Evolutionary conservation across 2,113 vertebrate genomes (phyloP).

Genomic region (Aix galericulata): DNA sequence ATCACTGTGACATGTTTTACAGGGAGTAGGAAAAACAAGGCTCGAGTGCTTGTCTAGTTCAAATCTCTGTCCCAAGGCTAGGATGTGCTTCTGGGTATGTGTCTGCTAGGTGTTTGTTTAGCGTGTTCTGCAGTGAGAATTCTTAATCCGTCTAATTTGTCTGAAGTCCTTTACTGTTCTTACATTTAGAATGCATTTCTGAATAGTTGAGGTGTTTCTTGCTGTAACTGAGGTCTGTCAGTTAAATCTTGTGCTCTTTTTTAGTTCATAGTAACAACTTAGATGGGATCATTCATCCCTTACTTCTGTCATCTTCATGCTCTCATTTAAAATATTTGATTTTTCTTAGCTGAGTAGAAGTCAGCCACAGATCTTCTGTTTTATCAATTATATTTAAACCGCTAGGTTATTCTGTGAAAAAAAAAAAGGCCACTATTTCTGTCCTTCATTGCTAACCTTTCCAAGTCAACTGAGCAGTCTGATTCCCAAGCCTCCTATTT

Average conservation of each 20-base stretch:
- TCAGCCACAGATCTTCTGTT: background rate
- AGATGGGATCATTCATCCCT: background rate
- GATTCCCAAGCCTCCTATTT: background rate
- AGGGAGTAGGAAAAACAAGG: background rate
- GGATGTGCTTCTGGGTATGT: background rate
- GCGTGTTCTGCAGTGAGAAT: background rate
- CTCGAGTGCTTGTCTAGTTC: background rate
- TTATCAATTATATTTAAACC: background rate
- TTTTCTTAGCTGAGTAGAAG: background rate
- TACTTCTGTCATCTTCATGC: background rate
- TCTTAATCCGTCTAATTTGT: background rate
- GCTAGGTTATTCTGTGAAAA: background rate
- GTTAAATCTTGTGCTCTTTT: background rate
- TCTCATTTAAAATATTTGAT: background rate
- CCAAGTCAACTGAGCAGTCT: background rate
- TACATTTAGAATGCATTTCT: background rate
- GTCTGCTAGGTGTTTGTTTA: background rate
- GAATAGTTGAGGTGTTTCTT: background rate
- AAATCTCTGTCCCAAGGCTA: background rate
- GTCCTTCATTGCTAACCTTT: background rate
- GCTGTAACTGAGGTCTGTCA: background rate
- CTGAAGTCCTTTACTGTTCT: background rate
- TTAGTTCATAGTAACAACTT: background rate
- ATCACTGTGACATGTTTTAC: background rate
- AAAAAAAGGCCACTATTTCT: background rate